Evolutionary conservation across 2,888 invertebrate genomes (phyloP).

Genomic region (Machimus rusticus): DNA sequence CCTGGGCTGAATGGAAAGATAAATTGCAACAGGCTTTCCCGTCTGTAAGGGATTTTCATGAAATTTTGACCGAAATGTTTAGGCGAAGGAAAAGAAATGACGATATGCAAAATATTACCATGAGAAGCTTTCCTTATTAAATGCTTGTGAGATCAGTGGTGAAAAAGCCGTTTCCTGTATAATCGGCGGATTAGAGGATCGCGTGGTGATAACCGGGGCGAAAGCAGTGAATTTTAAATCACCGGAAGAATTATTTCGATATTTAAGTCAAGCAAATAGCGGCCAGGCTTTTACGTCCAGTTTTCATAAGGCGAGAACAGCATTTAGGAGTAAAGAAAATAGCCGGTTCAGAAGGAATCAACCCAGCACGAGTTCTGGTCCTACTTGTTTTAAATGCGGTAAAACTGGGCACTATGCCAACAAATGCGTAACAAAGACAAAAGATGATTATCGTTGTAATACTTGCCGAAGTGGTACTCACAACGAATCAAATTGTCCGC

Average conservation of each 20-base stretch:
- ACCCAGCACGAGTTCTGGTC: too few relatives aligned
- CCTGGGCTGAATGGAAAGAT: background rate
- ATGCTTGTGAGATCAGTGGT: background rate
- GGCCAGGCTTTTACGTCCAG: too few relatives aligned
- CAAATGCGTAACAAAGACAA: background rate
- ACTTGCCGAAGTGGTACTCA: background rate
- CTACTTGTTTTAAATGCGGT: conserved; percentile 6
- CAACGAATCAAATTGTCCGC: too few relatives aligned
- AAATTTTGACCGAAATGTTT: background rate
- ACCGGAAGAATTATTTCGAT: background rate
- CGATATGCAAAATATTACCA: background rate
- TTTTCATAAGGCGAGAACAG: too few relatives aligned
- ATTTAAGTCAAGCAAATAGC: background rate
- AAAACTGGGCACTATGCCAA: conserved; percentile 28
- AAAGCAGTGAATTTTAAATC: background rate
- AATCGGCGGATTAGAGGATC: conserved; percentile 28
- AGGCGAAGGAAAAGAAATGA: background rate
- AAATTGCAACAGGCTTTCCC: background rate
- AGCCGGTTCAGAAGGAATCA: too few relatives aligned
- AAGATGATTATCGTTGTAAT: background rate
- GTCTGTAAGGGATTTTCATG: background rate
- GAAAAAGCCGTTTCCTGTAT: conserved; percentile 36
- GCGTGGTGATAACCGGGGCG: background rate
- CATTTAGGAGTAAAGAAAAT: too few relatives aligned
- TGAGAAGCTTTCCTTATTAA: background rate